A percentile compares a stretch with the other conserved stretches of the same genome.
Evolutionary conservation across 2,797 vertebrate genomes (phyloP).

Genomic region (Peromyscus nudipes): DNA sequence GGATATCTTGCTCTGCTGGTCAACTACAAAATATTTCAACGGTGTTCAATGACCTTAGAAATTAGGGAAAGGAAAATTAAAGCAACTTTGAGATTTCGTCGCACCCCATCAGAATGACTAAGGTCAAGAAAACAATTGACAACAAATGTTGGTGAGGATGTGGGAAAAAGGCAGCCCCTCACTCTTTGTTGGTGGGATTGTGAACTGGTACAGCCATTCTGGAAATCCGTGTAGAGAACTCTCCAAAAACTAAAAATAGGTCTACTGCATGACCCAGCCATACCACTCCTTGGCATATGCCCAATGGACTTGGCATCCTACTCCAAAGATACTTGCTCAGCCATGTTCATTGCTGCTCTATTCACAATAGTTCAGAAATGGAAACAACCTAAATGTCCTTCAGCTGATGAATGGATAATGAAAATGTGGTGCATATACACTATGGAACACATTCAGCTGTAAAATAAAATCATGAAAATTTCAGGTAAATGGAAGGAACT

Average conservation of each 20-base stretch:
- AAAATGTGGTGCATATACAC: background rate
- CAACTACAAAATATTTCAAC: background rate
- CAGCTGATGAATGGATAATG: background rate
- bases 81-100: background rate
- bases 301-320: background rate
- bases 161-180: background rate
- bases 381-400: background rate
- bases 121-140: background rate
- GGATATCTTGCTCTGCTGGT: background rate
- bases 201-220: background rate
- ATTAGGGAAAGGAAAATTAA: background rate
- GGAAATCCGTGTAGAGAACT: background rate
- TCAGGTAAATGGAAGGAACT: background rate
- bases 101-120: background rate
- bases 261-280: background rate
- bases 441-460: background rate
- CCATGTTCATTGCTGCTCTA: background rate
- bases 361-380: background rate
- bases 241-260: background rate
- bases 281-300: background rate
- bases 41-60: background rate
- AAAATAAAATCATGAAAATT: conserved; percentile 18
- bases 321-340: background rate
- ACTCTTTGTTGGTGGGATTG: background rate
- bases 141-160: background rate